Base-by-base conservation (phyloP, 2,888 invertebrate genomes). In the Tridacna gigas region DNA sequence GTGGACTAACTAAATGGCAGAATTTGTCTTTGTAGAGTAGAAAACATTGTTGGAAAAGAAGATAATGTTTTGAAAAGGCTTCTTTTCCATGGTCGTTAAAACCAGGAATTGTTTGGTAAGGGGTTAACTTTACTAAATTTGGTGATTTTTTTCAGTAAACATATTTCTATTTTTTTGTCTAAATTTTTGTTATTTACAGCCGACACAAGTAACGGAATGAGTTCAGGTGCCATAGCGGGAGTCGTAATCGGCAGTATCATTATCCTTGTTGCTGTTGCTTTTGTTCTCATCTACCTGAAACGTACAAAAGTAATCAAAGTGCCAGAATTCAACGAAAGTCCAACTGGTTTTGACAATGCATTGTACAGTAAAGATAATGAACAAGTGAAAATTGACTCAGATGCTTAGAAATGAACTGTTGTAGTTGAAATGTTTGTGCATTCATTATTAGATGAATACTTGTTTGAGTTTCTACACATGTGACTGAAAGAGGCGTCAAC, bases 271-370 rank as follows among this genome's bases (percentile, higher is more conserved):
- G 20, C 77, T 9, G 73, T 77, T 0, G 83, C 76, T 1, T 65
- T 80, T 22, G 15, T 67, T 13, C 77, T 86, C 4, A 45, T 86
- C 13, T 78, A 76, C 28, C 48, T 86, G 25, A 86, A 80, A 48
- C 74, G 82, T 20, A 73, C 56, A 26, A 83, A 83, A 25, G 73
- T 69, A 51, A 78, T 86, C 15, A 80, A 80, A 28, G 51, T 77
- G 9, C 86, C 83, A 18, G 13, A 51, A 12, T 18, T 83, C 25
- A 56, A 74, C 18, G 77, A 51, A 13, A 48, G 51, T 25, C 47
- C 61, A 13, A 45, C 66, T 28, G 82, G 85, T 4, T 86, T 86
- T 63, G 80, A 83, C 25, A 86, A 86, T 51, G 82, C 80, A 12
- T 47, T 81, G 15, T 86, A 86, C 37, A 73, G 67, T 69, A 76